Percentiles rank a stretch among this genome's conserved stretches.
These are phyloP conservation scores for Colossoma macropomum DNA, from an alignment of 2,113 vertebrate species.

Conservation along the genomic window DNA sequence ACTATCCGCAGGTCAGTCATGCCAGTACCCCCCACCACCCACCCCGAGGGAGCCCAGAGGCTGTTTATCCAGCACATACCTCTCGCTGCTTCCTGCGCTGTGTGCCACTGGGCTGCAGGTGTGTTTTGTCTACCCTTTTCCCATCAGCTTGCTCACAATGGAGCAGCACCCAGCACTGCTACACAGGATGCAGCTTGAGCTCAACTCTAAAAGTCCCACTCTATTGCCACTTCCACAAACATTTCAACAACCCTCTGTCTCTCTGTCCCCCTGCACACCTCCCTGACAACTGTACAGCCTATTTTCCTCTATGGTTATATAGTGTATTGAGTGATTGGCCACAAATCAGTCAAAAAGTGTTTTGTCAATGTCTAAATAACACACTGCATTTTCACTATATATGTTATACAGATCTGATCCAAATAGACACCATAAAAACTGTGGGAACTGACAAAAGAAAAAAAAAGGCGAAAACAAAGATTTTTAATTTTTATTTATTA, in stretches of 20 bases:
- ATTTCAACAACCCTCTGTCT: slow-evolving; percentile 17
- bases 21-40: slow-evolving; percentile 82
- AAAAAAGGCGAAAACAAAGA: background rate
- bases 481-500: too few species aligned
- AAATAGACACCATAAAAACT: background rate
- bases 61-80: slow-evolving; percentile 88
- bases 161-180: slow-evolving; percentile 45
- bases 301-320: background rate
- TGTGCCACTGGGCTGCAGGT: slow-evolving; percentile 89
- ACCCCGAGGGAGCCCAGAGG: slow-evolving; percentile 73
- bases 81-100: slow-evolving; percentile 87
- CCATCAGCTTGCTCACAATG: slow-evolving; percentile 42
- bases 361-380: too few species aligned
- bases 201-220: background rate
- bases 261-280: background rate
- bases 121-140: slow-evolving; percentile 81
- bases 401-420: background rate
- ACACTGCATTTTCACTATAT: too few species aligned
- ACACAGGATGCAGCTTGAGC: slow-evolving; percentile 58
- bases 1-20: slow-evolving; percentile 73
- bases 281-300: background rate
- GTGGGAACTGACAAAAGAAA: background rate
- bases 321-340: background rate
- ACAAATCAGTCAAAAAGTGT: too few species aligned
- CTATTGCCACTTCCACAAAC: slow-evolving; percentile 4